Evolutionary conservation across 2,888 invertebrate genomes (phyloP).

Genomic region (Catocala nupta): DNA sequence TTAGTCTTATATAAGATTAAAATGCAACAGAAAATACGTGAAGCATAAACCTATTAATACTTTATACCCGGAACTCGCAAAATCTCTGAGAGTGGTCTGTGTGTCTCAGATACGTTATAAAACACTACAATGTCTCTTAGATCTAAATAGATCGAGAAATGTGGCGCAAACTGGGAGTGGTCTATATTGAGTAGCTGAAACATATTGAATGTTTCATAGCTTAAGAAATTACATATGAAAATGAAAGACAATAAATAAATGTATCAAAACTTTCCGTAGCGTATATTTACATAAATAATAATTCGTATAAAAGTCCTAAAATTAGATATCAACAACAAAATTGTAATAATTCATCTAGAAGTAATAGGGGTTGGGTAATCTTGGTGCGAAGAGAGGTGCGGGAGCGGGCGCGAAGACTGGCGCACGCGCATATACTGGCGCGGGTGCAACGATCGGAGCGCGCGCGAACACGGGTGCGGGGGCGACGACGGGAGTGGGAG

Average conservation of each 20-base stretch:
- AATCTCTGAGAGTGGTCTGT: too few species aligned
- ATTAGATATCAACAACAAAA: conserved; percentile 76
- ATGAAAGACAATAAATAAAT: conserved; percentile 17
- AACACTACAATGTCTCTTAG: too few species aligned
- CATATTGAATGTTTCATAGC: neutral
- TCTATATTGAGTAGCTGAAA: neutral
- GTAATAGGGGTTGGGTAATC: conserved; percentile 75
- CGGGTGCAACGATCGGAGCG: conserved; percentile 48
- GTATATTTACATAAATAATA: conserved; percentile 82
- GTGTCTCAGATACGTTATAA: too few species aligned
- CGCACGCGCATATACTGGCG: conserved; percentile 53
- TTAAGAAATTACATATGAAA: neutral
- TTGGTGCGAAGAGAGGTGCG: conserved; percentile 64
- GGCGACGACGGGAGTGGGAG: conserved; percentile 61
- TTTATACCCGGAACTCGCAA: too few species aligned
- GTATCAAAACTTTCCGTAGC: conserved; percentile 53
- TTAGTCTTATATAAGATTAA: too few species aligned
- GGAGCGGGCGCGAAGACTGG: conserved; percentile 50
- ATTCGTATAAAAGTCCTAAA: conserved; percentile 69
- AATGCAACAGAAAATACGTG: too few species aligned
- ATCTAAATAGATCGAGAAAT: too few species aligned
- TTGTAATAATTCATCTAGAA: conserved; percentile 83
- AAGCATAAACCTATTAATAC: too few species aligned
- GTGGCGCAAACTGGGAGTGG: too few species aligned
- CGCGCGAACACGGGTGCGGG: conserved; percentile 60